These are phyloP conservation scores for Thymallus thymallus DNA, from an alignment of 2,113 vertebrate genomes.

Conservation along the genomic window DNA sequence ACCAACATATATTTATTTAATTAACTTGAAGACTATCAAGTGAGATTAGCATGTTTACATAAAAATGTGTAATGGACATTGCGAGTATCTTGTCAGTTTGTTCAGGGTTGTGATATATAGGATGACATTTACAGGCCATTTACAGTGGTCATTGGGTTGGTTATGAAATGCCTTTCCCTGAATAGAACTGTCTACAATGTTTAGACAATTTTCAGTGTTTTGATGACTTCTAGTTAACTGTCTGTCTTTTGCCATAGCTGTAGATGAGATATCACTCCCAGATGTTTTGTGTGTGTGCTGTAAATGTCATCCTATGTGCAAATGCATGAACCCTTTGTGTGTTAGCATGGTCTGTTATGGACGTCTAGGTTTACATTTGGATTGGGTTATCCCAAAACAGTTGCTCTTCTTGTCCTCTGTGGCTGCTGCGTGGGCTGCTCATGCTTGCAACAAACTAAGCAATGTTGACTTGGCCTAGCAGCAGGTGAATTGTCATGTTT, in stretches of 20 bases:
- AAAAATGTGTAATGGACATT: slow-evolving; percentile 6
- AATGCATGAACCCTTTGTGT: slow-evolving; percentile 58
- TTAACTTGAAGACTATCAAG: slow-evolving; percentile 19
- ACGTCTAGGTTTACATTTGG: slow-evolving; percentile 18
- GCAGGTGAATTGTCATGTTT: background rate
- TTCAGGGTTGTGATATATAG: background rate
- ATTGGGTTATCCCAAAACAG: background rate
- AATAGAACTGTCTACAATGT: slow-evolving; percentile 51
- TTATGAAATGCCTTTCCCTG: slow-evolving; percentile 1
- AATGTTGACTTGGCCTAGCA: background rate
- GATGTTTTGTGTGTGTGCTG: slow-evolving; percentile 44
- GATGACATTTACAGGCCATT: background rate
- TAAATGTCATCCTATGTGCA: slow-evolving; percentile 32
- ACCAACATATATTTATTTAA: slow-evolving; percentile 33
- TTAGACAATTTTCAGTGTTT: slow-evolving; percentile 58
- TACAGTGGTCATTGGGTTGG: background rate
- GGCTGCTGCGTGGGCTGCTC: background rate
- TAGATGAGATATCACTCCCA: slow-evolving; percentile 49
- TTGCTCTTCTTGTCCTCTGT: background rate
- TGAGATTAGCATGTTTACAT: slow-evolving; percentile 70
- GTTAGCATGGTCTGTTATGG: slow-evolving; percentile 67
- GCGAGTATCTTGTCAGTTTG: background rate
- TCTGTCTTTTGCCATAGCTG: slow-evolving; percentile 57
- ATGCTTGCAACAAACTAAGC: background rate
- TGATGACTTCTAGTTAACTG: slow-evolving; percentile 57